Conservation (phyloP, 2,888 invertebrate genomes). For the Heliconius cydno region DNA sequence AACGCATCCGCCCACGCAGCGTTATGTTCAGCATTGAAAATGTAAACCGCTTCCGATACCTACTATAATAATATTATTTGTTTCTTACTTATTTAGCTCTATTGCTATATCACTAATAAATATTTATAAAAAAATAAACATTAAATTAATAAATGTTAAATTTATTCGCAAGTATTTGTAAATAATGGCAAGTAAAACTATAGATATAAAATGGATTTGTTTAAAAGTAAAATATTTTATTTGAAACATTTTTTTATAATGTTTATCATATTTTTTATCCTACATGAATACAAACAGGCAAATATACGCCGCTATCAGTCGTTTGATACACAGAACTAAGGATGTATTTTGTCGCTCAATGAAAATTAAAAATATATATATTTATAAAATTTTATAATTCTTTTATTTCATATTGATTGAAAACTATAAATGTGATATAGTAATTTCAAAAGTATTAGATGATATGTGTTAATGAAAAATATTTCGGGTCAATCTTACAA, state of each 20-base stretch:
- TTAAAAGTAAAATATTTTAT: not conserved
- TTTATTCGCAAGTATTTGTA: not conserved
- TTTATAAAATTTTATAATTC: slow-evolving; percentile 3
- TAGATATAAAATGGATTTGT: not conserved
- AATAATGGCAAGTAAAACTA: not conserved
- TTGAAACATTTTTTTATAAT: not conserved
- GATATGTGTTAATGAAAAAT: slow-evolving; percentile 47
- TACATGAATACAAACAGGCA: not conserved
- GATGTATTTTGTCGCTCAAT: not conserved
- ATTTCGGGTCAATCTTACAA: slow-evolving; percentile 35
- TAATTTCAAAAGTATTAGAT: slow-evolving; percentile 31
- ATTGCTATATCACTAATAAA: not conserved
- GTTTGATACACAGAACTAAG: not conserved
- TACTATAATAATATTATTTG: not conserved
- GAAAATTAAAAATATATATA: no score
- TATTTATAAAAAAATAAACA: not conserved
- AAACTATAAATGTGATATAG: not conserved
- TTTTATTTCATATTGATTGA: not conserved
- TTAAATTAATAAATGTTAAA: not conserved
- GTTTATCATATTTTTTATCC: not conserved
- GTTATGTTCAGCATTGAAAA: not conserved
- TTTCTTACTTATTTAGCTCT: not conserved
- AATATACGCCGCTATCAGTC: not conserved
- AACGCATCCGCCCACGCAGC: not conserved
- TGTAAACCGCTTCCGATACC: not conserved